Evolutionary conservation across 2,113 vertebrate genomes (phyloP), one percentile per base, ranked within the genome.

Genomic region (Plestiodon gilberti): DNA sequence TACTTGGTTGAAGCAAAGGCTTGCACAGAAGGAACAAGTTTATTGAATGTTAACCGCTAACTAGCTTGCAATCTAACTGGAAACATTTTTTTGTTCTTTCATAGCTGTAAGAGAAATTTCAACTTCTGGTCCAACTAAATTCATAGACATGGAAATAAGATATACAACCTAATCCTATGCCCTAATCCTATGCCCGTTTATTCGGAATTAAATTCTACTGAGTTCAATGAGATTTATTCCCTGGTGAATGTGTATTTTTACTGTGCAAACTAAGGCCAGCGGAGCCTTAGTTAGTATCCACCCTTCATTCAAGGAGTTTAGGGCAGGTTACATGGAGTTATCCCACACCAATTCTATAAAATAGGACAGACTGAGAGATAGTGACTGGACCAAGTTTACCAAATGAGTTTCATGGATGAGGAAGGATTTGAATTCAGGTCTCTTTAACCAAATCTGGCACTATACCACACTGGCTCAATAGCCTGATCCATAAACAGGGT

Each of bases 71-170:
- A 64, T 83, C 85, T 82, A 81, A 52, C 40, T 76, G 90, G 74
- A 90, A 73, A 88, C 13, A 52, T 55, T 79, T 93, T 18, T 90
- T 93, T 89, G 61, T 48, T 93, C 92, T 93, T 91, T 93, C 82
- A 87, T 91, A 91, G 80, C 75, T 81, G 91, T 87, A 91, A 93
- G 85, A 95, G 92, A 89, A 89, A 93, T 87, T 93, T 93, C 89
- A 93, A 92, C 94, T 94, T 93, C 92, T 94, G 93, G 92, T 83
- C 93, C 89, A 94, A 87, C 94, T 94, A 93, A 94, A 91, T 93
- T 92, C 93, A 92, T 90, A 93, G 89, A 91, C 64, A n/a, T 23
- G 28, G 18, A 23, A 22, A 2, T 78, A 6, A 30, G n/a, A 3
- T 35, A 6, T 61, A 59, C 33, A 59, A n/a, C 33, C 6, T 33